Conservation (phyloP, 2,113 vertebrate species). For the Rallus limicola region DNA sequence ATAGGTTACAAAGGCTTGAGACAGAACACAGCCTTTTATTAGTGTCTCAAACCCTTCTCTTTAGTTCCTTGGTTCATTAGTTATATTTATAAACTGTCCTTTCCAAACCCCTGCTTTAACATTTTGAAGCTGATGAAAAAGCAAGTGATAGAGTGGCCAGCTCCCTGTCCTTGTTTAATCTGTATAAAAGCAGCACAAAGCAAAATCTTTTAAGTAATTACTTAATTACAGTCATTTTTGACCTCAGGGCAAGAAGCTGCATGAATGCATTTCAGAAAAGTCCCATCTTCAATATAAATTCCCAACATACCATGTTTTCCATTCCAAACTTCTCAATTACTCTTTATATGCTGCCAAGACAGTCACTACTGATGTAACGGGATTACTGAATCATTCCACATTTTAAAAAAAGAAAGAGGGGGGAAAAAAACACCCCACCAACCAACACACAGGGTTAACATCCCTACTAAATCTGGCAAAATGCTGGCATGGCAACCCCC, state of each 20-base stretch:
- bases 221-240: neutral
- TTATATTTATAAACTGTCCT: neutral
- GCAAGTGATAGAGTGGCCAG: neutral
- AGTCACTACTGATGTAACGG: neutral
- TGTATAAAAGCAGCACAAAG: slow-evolving; percentile 1
- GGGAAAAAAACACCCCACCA: no score
- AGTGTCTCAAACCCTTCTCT: neutral
- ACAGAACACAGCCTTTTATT: slow-evolving; percentile 9
- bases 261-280: slow-evolving; percentile 22
- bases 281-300: neutral
- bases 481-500: neutral
- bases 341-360: neutral
- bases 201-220: neutral
- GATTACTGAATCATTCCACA: neutral
- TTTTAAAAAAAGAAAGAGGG: neutral
- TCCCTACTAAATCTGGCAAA: neutral
- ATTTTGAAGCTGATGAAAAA: neutral
- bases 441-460: no score
- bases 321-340: slow-evolving; percentile 10
- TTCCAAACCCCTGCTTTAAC: neutral
- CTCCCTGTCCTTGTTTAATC: neutral
- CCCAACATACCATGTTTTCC: neutral
- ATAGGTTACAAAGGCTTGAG: neutral
- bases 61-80: neutral
- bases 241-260: neutral